Conservation (phyloP, 2,888 invertebrate species). For the Hesperia comma region DNA sequence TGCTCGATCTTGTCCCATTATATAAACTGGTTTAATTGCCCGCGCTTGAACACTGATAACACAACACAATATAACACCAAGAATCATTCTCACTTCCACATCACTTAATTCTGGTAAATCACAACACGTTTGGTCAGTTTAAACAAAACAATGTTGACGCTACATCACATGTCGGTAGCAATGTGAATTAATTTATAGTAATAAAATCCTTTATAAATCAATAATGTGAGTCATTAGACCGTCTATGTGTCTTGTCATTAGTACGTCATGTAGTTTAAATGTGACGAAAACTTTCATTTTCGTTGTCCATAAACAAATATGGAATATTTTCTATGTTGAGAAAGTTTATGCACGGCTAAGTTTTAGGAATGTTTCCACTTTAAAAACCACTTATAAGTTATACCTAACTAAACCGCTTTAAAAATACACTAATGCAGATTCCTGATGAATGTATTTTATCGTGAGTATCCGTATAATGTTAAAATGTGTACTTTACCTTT, state of each 20-base stretch:
- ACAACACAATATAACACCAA: constrained; percentile 24
- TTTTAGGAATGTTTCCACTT: no score
- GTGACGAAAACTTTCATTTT: constrained; percentile 7
- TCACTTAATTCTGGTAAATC: constrained; percentile 2
- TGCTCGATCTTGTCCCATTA: constrained; percentile 15
- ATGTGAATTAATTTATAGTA: constrained; percentile 28
- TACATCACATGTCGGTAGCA: constrained; percentile 12
- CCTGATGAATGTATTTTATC: background rate
- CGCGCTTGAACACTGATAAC: constrained; percentile 18
- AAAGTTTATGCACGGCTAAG: no score
- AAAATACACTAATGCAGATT: background rate
- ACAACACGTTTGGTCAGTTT: background rate
- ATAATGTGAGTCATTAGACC: constrained; percentile 28
- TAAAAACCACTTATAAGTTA: no score
- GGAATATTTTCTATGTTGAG: background rate
- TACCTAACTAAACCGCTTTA: background rate
- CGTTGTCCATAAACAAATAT: background rate
- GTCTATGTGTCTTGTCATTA: constrained; percentile 13
- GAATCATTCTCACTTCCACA: constrained; percentile 6
- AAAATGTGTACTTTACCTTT: constrained; percentile 1
- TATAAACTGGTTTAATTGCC: background rate
- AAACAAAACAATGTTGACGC: constrained; percentile 17
- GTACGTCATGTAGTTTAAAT: constrained; percentile 15
- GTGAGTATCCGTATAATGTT: background rate
- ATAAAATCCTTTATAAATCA: constrained; percentile 33